These are phyloP conservation scores for Nebria ingens DNA, from an alignment of 1,140 invertebrate species.

Conservation along the genomic window DNA sequence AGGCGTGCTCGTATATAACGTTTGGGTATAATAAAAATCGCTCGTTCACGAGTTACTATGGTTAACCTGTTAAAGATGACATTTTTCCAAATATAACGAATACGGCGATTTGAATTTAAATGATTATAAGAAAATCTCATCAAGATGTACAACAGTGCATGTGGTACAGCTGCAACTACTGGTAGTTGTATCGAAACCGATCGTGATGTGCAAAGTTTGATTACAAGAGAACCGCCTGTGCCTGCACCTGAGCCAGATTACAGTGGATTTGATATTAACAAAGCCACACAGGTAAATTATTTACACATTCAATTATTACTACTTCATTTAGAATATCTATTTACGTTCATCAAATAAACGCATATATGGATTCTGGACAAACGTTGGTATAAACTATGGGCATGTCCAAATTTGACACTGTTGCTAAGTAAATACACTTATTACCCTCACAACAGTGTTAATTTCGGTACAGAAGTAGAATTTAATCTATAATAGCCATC, in stretches of 20 bases:
- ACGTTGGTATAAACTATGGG: too few species aligned
- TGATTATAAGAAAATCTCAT: neutral
- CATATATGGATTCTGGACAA: too few species aligned
- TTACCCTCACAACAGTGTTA: too few species aligned
- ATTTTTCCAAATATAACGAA: neutral
- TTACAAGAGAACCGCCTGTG: slow-evolving; percentile 44
- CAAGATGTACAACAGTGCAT: slow-evolving; percentile 52
- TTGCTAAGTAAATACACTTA: too few species aligned
- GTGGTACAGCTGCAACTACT: slow-evolving; percentile 44
- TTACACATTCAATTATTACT: neutral
- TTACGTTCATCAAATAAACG: too few species aligned
- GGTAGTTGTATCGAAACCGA: slow-evolving; percentile 40
- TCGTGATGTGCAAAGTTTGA: slow-evolving; percentile 39
- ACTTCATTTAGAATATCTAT: slow-evolving; percentile 11
- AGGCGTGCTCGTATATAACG: neutral
- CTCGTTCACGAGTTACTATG: neutral
- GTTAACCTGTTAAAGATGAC: slow-evolving; percentile 7
- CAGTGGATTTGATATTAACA: slow-evolving; percentile 83
- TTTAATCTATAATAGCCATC: too few species aligned
- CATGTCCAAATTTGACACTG: too few species aligned
- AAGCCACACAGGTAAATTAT: slow-evolving; percentile 69
- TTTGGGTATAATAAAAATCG: too few species aligned
- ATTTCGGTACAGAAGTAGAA: too few species aligned
- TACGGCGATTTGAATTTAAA: neutral
- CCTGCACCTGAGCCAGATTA: slow-evolving; percentile 58